These are phyloP conservation scores for Lithobates sylvaticus DNA, from an alignment of 2,797 vertebrate species.

Conservation along the genomic window DNA sequence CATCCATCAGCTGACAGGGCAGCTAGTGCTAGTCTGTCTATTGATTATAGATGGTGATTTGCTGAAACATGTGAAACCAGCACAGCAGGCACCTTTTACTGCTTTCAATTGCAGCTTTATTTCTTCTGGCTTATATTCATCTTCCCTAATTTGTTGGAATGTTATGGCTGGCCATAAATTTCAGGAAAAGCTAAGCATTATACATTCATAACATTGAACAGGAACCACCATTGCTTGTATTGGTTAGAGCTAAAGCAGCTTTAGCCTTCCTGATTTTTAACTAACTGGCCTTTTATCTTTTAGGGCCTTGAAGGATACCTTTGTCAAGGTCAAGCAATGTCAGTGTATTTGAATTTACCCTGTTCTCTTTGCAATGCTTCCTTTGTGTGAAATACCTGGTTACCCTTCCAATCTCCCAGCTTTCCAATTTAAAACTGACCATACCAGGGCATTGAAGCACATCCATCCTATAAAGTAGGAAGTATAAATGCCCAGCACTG, in stretches of 20 bases:
- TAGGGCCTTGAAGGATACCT: background rate
- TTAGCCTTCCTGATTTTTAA: background rate
- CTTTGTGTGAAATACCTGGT: no score
- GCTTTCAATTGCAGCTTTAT: background rate
- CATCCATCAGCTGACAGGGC: slow-evolving; percentile 17
- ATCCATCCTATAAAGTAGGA: no score
- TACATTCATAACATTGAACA: slow-evolving; percentile 6
- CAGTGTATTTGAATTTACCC: no score
- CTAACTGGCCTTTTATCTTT: background rate
- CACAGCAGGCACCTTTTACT: slow-evolving; percentile 34
- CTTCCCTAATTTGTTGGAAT: background rate
- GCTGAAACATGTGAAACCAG: slow-evolving; percentile 24
- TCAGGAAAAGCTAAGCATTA: background rate
- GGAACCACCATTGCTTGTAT: background rate
- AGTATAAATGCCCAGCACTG: no score
- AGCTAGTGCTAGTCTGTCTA: slow-evolving; percentile 28
- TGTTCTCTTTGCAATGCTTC: no score
- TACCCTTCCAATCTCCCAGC: no score
- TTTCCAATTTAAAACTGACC: no score
- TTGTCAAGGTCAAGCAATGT: background rate
- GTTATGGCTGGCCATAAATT: slow-evolving; percentile 28
- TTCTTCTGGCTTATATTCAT: background rate
- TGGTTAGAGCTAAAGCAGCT: background rate
- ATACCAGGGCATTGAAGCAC: no score
- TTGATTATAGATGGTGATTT: slow-evolving; percentile 36